These are phyloP conservation scores for Apodemia hepburni DNA, from an alignment of 2,888 invertebrate genomes.

Conservation along the genomic window DNA sequence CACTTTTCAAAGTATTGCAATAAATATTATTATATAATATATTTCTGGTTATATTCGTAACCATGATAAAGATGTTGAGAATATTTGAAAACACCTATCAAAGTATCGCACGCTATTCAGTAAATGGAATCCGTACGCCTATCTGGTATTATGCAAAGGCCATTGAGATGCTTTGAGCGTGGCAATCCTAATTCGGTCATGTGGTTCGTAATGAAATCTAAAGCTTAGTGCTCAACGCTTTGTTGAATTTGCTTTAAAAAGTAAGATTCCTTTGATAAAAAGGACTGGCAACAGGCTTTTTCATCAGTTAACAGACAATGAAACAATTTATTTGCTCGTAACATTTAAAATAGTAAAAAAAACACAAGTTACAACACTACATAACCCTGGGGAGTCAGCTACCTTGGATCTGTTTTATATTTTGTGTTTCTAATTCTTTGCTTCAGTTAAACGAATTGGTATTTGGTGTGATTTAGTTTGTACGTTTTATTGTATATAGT, in stretches of 20 bases:
- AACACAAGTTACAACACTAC: no score
- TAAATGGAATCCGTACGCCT: slow-evolving; percentile 13
- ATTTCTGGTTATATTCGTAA: neutral
- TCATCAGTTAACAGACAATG: no score
- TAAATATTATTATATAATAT: neutral
- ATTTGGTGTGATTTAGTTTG: no score
- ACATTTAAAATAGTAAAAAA: no score
- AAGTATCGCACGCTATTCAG: slow-evolving; percentile 1
- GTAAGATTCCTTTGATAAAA: neutral
- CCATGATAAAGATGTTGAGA: neutral
- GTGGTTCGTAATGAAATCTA: slow-evolving; percentile 9
- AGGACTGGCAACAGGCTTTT: no score
- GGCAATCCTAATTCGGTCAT: slow-evolving; percentile 12
- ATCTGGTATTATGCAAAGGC: slow-evolving; percentile 12
- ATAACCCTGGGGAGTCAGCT: no score
- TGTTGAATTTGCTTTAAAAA: neutral
- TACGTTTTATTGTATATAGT: no score
- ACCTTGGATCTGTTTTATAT: no score
- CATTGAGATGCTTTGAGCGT: slow-evolving; percentile 12
- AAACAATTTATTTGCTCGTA: no score
- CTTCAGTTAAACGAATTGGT: no score
- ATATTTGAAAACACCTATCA: slow-evolving; percentile 1
- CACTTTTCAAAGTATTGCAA: no score
- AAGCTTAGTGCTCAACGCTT: slow-evolving; percentile 1
- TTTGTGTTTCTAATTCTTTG: no score